Evolutionary conservation across 2,888 invertebrate genomes (phyloP).

Genomic region (Morinoia aosen): DNA sequence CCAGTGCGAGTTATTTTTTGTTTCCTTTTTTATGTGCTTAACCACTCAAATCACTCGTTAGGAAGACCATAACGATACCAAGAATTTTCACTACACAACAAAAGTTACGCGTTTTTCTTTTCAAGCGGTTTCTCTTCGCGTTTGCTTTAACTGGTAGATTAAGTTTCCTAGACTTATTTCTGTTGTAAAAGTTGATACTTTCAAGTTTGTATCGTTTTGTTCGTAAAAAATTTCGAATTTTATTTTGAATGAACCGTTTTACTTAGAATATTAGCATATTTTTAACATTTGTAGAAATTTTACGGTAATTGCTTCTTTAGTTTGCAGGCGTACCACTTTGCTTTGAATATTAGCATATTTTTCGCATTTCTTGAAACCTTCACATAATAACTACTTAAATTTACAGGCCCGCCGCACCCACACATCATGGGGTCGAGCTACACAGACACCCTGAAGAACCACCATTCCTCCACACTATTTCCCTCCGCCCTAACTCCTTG

Average conservation of each 20-base stretch:
- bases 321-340: background rate
- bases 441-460: background rate
- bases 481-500: slow-evolving; percentile 8
- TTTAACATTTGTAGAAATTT: background rate
- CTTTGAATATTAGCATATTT: too few relatives aligned
- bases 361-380: too few relatives aligned
- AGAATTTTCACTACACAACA: background rate
- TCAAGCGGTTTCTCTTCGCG: background rate
- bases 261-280: background rate
- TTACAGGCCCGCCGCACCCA: background rate
- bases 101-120: background rate
- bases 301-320: background rate
- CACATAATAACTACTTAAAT: background rate
- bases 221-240: too few relatives aligned
- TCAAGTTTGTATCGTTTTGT: background rate
- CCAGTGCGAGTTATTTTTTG: too few relatives aligned
- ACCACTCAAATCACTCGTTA: too few relatives aligned
- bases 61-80: too few relatives aligned
- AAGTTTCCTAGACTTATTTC: background rate
- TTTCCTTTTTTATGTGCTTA: too few relatives aligned
- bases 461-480: background rate
- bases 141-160: background rate
- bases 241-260: background rate
- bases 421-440: background rate
- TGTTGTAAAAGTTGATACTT: background rate